Conservation (phyloP, 2,113 vertebrate species). For the Chunga burmeisteri region DNA sequence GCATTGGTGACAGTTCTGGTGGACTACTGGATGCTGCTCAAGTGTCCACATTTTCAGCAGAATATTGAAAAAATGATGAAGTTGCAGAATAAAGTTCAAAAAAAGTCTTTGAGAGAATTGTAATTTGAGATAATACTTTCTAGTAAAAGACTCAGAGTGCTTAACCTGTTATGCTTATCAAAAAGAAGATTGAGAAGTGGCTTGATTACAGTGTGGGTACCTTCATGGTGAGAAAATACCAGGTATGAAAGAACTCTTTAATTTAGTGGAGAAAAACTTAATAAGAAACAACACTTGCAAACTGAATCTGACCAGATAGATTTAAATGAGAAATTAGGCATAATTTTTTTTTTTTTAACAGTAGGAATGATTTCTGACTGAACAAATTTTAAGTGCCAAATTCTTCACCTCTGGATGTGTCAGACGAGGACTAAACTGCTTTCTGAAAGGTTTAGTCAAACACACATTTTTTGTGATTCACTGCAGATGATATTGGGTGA, state of each 20-base stretch:
- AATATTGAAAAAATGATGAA: neutral
- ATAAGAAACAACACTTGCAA: neutral
- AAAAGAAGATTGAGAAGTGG: neutral
- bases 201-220: neutral
- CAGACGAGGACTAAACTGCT: neutral
- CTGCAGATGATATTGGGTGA: neutral
- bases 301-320: neutral
- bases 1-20: neutral
- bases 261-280: neutral
- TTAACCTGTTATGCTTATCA: neutral
- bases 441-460: neutral
- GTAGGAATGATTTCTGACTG: neutral
- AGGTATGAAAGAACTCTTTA: neutral
- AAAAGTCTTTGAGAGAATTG: neutral
- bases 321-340: neutral
- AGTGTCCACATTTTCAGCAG: neutral
- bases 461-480: neutral
- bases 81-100: neutral
- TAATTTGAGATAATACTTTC: neutral
- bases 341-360: neutral
- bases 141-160: neutral
- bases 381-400: neutral
- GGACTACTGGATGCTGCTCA: neutral
- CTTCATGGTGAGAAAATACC: neutral
- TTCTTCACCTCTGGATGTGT: neutral